A percentile compares a stretch with the other conserved stretches of the same genome.
phyloP scores from a whole-genome alignment of 2,888 invertebrate species.

The Lumbricus terrestris region DNA sequence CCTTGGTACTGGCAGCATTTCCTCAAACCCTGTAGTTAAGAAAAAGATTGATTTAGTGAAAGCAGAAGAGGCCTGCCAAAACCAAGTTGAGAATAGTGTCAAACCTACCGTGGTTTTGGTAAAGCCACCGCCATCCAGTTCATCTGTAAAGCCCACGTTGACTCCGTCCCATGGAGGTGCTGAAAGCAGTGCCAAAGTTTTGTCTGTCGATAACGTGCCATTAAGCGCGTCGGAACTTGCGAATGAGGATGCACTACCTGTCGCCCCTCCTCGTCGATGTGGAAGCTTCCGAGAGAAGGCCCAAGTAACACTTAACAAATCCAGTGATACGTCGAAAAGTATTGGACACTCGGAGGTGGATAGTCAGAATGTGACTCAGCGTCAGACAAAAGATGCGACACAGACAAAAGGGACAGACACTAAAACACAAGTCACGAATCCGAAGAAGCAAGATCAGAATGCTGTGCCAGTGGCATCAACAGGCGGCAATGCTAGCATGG shows the following conservation, averaged over 20 bases:
- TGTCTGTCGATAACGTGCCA: background rate
- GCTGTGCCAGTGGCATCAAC: background rate
- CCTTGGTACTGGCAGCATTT: background rate
- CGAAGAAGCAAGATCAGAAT: background rate
- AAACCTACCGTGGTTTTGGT: background rate
- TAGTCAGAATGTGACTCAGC: background rate
- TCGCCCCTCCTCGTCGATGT: background rate
- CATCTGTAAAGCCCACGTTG: background rate
- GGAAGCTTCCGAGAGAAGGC: background rate
- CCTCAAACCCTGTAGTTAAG: background rate
- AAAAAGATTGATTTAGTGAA: background rate
- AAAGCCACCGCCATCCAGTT: background rate
- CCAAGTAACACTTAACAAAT: background rate
- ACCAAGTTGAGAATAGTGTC: background rate
- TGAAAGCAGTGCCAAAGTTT: background rate
- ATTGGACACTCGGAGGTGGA: background rate
- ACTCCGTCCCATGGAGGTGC: too few species aligned
- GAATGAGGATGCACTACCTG: background rate
- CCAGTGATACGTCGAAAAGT: background rate
- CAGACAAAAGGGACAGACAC: background rate
- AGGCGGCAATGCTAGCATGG: background rate
- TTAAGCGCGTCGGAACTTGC: background rate
- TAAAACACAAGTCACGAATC: background rate
- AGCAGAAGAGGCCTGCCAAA: background rate
- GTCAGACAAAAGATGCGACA: background rate